Conservation (phyloP, 2,888 invertebrate species). For the Charanyca ferruginea region DNA sequence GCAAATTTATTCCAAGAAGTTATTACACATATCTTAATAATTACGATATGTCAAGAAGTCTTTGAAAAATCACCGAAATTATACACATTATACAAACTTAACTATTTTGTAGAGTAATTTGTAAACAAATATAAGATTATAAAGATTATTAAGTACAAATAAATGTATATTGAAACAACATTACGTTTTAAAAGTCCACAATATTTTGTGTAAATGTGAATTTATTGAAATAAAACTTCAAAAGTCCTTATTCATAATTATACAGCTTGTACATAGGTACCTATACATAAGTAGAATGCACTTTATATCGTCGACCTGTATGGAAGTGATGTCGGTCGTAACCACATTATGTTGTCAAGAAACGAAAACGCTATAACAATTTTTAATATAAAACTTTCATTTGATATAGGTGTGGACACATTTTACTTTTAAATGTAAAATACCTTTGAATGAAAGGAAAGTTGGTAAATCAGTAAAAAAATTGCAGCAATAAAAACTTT, state of each 20-base stretch:
- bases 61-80: constrained; percentile 83
- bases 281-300: constrained; percentile 5
- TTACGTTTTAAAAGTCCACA: constrained; percentile 36
- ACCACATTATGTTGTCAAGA: constrained; percentile 38
- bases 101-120: constrained; percentile 19
- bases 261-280: not conserved
- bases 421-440: constrained; percentile 20
- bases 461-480: too few relatives aligned
- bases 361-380: constrained; percentile 28
- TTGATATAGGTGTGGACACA: constrained; percentile 25
- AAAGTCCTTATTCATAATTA: not conserved
- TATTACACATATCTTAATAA: constrained; percentile 85
- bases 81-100: constrained; percentile 57
- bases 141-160: constrained; percentile 23
- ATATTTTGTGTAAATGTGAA: constrained; percentile 23
- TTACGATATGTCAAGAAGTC: constrained; percentile 90
- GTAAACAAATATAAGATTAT: constrained; percentile 12
- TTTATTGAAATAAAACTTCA: constrained; percentile 26
- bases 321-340: constrained; percentile 33
- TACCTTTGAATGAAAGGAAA: not conserved
- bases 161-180: constrained; percentile 14
- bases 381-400: constrained; percentile 37
- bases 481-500: too few relatives aligned
- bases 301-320: constrained; percentile 23
- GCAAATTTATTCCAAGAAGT: constrained; percentile 88